Evolutionary conservation across 37 sponge, comb jelly and placozoan species (phyloP).

Genomic region (Lycopodina hypogea): DNA sequence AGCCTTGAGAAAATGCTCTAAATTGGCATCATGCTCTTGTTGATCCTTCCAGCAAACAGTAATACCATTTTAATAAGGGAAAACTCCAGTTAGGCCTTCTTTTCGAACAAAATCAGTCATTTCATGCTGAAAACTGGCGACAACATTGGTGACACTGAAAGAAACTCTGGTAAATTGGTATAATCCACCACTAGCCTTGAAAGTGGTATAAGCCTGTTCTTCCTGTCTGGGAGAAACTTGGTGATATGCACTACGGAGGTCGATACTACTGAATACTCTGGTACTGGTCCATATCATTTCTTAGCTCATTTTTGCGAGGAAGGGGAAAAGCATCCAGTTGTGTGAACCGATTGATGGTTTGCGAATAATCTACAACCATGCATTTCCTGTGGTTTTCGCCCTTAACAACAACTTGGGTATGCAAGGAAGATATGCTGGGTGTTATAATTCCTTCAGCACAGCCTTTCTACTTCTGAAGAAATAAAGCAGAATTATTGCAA

Average conservation of each 20-base stretch:
- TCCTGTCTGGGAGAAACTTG: neutral
- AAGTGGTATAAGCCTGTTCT: neutral
- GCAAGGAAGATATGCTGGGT: neutral
- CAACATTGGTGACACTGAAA: conserved; percentile 8
- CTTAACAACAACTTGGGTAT: neutral
- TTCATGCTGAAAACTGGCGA: neutral
- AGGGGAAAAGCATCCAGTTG: neutral
- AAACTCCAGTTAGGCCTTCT: no score
- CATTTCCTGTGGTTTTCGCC: conserved; percentile 7
- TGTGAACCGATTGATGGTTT: conserved; percentile 4
- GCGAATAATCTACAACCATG: no score
- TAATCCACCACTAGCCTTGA: conserved; percentile 2
- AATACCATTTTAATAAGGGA: no score
- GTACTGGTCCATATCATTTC: no score
- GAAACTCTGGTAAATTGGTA: conserved; percentile 16
- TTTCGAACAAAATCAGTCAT: neutral
- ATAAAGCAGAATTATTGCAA: neutral
- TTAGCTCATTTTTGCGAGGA: neutral
- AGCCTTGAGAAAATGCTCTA: neutral
- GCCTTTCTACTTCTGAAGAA: neutral
- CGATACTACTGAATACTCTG: neutral
- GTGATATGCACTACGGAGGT: no score
- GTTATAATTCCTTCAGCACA: neutral
- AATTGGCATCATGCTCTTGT: neutral
- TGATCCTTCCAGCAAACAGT: neutral